phyloP scores from a whole-genome alignment of 2,888 invertebrate species.

The Xylophagus ater region DNA sequence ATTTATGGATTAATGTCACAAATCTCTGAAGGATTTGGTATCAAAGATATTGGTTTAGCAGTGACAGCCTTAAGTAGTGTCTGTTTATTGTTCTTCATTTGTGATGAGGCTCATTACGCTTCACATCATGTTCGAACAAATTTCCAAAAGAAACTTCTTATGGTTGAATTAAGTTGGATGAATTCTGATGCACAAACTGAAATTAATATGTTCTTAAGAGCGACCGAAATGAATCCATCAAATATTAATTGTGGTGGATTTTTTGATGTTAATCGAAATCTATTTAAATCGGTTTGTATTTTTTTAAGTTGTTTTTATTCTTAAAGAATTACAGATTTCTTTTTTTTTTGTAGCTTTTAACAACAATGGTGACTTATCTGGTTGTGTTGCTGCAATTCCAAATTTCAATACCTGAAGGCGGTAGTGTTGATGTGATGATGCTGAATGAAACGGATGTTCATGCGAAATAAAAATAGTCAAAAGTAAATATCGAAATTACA shows the following conservation, averaged over 20 bases:
- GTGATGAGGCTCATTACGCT: constrained; percentile 63
- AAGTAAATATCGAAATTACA: too few relatives aligned
- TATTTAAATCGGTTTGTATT: constrained; percentile 56
- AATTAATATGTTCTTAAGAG: constrained; percentile 63
- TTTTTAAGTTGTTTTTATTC: constrained; percentile 9
- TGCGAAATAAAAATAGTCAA: too few relatives aligned
- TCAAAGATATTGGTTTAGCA: constrained; percentile 58
- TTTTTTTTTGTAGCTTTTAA: constrained; percentile 43
- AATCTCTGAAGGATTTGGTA: constrained; percentile 59
- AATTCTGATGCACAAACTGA: constrained; percentile 64
- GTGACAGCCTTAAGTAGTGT: constrained; percentile 56
- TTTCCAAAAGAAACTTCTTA: constrained; percentile 60
- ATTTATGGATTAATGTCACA: constrained; percentile 63
- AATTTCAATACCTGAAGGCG: constrained; percentile 59
- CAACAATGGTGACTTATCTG: constrained; percentile 66
- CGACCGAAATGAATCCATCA: constrained; percentile 66
- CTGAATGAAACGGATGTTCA: too few relatives aligned
- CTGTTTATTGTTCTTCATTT: constrained; percentile 56
- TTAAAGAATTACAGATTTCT: background rate
- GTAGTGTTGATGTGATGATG: background rate
- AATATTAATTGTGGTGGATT: constrained; percentile 63
- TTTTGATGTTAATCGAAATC: constrained; percentile 57
- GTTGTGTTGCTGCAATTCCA: constrained; percentile 65
- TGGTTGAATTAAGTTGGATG: constrained; percentile 66
- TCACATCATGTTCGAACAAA: constrained; percentile 59